Conservation (phyloP, 2,888 invertebrate genomes). For the Cantharis nigra region DNA sequence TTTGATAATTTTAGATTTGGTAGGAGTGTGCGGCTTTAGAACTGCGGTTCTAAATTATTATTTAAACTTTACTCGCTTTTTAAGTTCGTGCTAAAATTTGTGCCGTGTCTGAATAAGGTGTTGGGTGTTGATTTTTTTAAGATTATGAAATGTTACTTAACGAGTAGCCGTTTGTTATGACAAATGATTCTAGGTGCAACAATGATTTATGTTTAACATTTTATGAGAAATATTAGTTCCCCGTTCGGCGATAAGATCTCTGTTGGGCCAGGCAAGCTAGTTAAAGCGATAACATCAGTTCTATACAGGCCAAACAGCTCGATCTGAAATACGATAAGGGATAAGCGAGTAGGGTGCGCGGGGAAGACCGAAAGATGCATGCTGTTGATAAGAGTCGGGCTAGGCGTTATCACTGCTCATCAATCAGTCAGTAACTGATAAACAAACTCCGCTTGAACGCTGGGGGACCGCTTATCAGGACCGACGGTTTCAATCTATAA, state of each 20-base stretch:
- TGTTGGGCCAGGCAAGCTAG: slow-evolving; percentile 61
- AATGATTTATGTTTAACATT: slow-evolving; percentile 50
- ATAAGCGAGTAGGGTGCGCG: slow-evolving; percentile 36
- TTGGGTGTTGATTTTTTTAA: background rate
- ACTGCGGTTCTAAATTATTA: background rate
- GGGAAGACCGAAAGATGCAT: slow-evolving; percentile 47
- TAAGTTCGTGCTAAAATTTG: background rate
- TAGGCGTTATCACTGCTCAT: slow-evolving; percentile 56
- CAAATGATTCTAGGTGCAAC: slow-evolving; percentile 42
- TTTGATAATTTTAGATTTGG: background rate
- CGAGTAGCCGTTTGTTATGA: slow-evolving; percentile 30
- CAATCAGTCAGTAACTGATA: slow-evolving; percentile 57
- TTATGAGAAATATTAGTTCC: slow-evolving; percentile 48
- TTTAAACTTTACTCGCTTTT: background rate
- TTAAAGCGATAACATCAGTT: slow-evolving; percentile 62
- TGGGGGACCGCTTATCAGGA: slow-evolving; percentile 59
- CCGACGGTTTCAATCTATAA: slow-evolving; percentile 61
- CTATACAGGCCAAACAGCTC: slow-evolving; percentile 57
- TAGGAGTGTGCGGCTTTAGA: background rate
- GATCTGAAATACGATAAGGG: slow-evolving; percentile 53
- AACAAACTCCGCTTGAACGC: slow-evolving; percentile 55
- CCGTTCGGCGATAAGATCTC: slow-evolving; percentile 57
- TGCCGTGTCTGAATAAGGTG: background rate
- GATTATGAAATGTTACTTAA: background rate
- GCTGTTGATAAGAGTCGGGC: slow-evolving; percentile 55